Evolutionary conservation across 2,888 invertebrate species (phyloP), one percentile per base, ranked within the genome.

Genomic region (Yponomeuta evonymella): DNA sequence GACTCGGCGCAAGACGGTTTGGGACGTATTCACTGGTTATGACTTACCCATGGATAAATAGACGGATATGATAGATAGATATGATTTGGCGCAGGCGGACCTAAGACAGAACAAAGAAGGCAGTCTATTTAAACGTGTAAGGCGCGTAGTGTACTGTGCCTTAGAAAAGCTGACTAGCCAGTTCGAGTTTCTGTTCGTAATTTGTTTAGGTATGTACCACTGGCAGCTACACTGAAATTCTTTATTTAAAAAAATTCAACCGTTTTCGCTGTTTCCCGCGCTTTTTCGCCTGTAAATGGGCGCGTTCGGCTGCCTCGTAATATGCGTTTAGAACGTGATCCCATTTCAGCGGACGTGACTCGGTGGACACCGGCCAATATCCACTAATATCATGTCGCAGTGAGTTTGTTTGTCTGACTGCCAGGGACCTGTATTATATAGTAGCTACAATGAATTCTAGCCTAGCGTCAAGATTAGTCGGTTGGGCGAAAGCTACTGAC

Each of bases 251-350:
- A 58, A 58, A 58, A 15, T 58, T 58, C 51, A 58, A 12, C 51
- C 51, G 51, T 15, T 48, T 70, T 66, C 70, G 15, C 33, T 58
- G 15, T 58, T 70, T 70, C 12, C 68, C 63, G 74, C 76, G 79
- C 76, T 77, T 81, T 83, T 80, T 79, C 51, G 51, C 79, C 81
- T 80, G 23, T 68, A 78, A 79, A 80, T 81, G 75, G 80, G 75
- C 77, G 79, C 81, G 79, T 80, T 81, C 75, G 79, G 78, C 80
- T 58, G 15, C 51, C 51, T 84, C 81, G 84, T 89, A 89, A 88
- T 88, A 86, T 85, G 85, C 84, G 82, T 85, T 84, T 81, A 80
- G 84, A 77, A 89, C 89, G 90, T 90, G 90, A 89, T 88, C 82
- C 87, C 85, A 90, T 90, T 89, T 81, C 79, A 72, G 71, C 71